Percentiles rank a stretch among this genome's conserved stretches.
phyloP scores from a whole-genome alignment of 2,797 vertebrate species.

The Trachurus trachurus region DNA sequence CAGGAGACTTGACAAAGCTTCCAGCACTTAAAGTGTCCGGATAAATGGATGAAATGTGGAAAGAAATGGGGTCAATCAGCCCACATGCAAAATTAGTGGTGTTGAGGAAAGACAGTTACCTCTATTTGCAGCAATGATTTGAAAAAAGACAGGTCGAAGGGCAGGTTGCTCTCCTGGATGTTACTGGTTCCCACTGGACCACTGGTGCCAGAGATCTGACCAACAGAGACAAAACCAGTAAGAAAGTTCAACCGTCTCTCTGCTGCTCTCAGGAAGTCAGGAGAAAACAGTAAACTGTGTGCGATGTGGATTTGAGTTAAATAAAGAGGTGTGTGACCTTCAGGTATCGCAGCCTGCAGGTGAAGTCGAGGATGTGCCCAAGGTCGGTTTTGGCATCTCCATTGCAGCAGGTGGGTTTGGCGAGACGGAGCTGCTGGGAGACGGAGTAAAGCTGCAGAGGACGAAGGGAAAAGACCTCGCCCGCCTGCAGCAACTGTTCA shows the following conservation, averaged over 20 bases:
- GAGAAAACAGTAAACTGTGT: neutral
- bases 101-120: constrained; percentile 78
- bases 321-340: constrained; percentile 85
- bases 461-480: constrained; percentile 92
- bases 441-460: constrained; percentile 95
- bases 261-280: neutral
- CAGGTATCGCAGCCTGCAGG: constrained; percentile 96
- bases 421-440: constrained; percentile 92
- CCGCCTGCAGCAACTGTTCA: constrained; percentile 93
- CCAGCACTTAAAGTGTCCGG: neutral
- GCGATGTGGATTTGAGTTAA: neutral
- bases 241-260: neutral
- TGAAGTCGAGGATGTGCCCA: constrained; percentile 98
- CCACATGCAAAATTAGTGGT: neutral
- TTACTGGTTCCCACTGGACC: constrained; percentile 94
- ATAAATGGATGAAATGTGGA: neutral
- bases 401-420: constrained; percentile 93
- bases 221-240: constrained; percentile 28
- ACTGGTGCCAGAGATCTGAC: constrained; percentile 91
- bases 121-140: constrained; percentile 97
- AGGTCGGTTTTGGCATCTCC: constrained; percentile 96
- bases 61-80: neutral
- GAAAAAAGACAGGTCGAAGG: constrained; percentile 96
- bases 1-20: neutral
- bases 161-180: constrained; percentile 92